Evolutionary conservation across 2,113 vertebrate species (phyloP), one percentile per base, ranked within the genome.

Genomic region (Chrysemys picta): DNA sequence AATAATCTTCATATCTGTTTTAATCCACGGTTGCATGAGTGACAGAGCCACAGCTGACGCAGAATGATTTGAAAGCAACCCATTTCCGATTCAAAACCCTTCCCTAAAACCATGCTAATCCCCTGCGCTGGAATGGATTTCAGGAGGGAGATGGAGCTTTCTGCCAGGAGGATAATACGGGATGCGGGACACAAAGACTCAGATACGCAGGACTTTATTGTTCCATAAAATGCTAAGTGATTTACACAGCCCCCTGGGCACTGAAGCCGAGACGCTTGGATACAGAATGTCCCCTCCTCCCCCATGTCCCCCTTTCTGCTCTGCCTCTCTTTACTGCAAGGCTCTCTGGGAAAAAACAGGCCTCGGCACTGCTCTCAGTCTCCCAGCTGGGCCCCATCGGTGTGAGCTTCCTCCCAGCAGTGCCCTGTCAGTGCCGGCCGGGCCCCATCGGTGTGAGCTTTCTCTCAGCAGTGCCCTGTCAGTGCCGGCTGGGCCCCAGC

Each of bases 61-160:
- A 97, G 96, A 96, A 75, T 93, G 89, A 96, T 97, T 91, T 97
- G 95, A 97, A 97, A 97, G 84, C 96, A 94, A 97, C 96, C 96
- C 96, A 90, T 95, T 97, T 95, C 93, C 21, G 83, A 95, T 92
- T 96, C 65, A 56, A 92, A 19, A 96, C 90, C 45, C 6, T 94
- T 97, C 96, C 97, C 94, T 94, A 94, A 98, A 98, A 97, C 94
- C 97, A 86, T 49, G 90, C 95, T 98, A 98, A 97, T 98, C 98
- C 93, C 75, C 57, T 1, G 3, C 0, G 42, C 82, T 56, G 88
- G 87, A 49, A 72, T 16, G 92, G 94, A 95, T 94, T 96, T 95
- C 10, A 7, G 91, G 78, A 90, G 38, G 54, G 52, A 82, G 53
- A 75, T 81, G 78, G 59, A 12, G 65, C 19, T 45, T 59, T 80